A percentile compares a stretch with the other conserved stretches of the same genome.
phyloP scores from a whole-genome alignment of 37 sponge, comb jelly and placozoan genomes.

The Bolinopsis microptera region DNA sequence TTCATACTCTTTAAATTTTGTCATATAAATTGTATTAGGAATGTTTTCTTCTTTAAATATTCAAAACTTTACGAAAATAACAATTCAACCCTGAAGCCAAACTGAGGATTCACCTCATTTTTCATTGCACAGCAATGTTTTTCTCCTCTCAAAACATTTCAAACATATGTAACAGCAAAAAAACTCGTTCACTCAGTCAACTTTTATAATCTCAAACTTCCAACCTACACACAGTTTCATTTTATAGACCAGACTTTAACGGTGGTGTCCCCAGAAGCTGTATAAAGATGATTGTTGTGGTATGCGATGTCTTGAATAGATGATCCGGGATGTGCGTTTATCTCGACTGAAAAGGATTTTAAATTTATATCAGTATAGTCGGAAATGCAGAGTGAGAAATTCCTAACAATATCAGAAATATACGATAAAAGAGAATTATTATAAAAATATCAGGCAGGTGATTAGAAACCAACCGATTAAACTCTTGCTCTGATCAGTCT shows the following conservation, averaged over 20 bases:
- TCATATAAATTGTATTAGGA: too few relatives aligned
- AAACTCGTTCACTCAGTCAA: too few relatives aligned
- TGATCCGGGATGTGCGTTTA: slow-evolving; percentile 37
- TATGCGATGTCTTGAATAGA: slow-evolving; percentile 11
- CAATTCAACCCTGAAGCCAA: too few relatives aligned
- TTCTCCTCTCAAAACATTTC: background rate
- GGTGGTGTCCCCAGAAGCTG: slow-evolving; percentile 9
- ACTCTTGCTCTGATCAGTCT: slow-evolving; percentile 5
- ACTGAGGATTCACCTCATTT: too few relatives aligned
- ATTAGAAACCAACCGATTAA: slow-evolving; percentile 12
- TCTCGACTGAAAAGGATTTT: background rate
- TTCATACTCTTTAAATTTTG: too few relatives aligned
- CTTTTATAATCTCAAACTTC: too few relatives aligned
- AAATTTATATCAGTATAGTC: background rate
- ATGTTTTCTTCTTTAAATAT: too few relatives aligned
- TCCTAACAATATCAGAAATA: background rate
- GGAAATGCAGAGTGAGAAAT: background rate
- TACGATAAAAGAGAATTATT: background rate
- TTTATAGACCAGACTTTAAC: slow-evolving; percentile 41
- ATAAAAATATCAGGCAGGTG: background rate
- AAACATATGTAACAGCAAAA: too few relatives aligned
- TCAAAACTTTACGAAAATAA: too few relatives aligned
- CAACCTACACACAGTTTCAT: too few relatives aligned
- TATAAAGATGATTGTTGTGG: background rate
- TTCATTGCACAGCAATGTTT: background rate